Base-by-base conservation (phyloP, 2,888 invertebrate genomes). In the Elaeidobius kamerunicus region DNA sequence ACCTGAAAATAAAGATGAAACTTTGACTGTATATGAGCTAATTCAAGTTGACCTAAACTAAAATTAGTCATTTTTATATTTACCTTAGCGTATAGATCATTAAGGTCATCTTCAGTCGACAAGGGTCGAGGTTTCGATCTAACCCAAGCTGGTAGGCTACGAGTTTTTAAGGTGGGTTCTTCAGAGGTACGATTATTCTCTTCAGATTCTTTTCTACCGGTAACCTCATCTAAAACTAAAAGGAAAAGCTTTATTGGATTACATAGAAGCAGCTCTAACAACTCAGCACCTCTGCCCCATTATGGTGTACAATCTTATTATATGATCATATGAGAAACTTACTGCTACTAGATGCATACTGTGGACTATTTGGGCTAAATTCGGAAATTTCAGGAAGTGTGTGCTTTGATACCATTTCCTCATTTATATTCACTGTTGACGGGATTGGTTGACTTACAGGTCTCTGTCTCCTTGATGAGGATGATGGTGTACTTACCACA, bases 101-200 rank as follows among this genome's bases (percentile, higher is more conserved):
- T 81, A 48, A 84, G 67, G 62, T 85, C 84, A 60, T 85, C 84
- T 65, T 83, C 83, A 1, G 84, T 83, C 7, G 84, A 84, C 4
- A 84, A 75, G 11, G 84, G 84, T 30, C 84, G 74, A 17, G 83
- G 83, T 66, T 83, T 82, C n/a, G 83, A 81, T 27, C 85, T 75
- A 23, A 85, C 81, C 77, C 85, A 85, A 2, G 86, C 83, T 0
- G 87, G 87, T 61, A 86, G 73, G 62, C 86, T 86, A 40, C 86
- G 75, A 0, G 86, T 86, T 72, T 78, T 77, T 59, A 78, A 65
- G 38, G 71, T 67, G 11, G 72, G 69, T 56, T 70, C 67, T 75
- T 80, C 65, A 72, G 70, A 36, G 74, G 78, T 60, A 54, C 73
- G 69, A 2, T 32, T 12, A 42, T 76, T 75, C 2, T 15, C 44